Evolutionary conservation across 2,113 vertebrate species (phyloP).

Genomic region (Podocnemis expansa): DNA sequence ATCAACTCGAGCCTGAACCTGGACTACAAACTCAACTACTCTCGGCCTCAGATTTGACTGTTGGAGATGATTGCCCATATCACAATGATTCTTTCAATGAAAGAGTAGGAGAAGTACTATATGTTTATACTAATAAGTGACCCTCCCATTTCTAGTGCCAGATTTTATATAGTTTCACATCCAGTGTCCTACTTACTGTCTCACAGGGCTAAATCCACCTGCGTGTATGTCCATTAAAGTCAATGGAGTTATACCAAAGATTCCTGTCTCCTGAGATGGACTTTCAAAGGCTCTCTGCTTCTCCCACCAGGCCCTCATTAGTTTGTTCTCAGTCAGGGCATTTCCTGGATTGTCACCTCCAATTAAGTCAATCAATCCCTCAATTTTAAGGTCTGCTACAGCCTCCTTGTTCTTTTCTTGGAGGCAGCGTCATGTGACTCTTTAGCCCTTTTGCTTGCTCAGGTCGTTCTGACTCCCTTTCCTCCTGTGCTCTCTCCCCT

Average conservation of each 20-base stretch:
- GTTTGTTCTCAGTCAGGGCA: not conserved
- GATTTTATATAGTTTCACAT: too few species aligned
- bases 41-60: too few species aligned
- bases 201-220: constrained; percentile 7
- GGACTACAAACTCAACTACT: too few species aligned
- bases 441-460: not conserved
- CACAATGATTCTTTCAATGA: too few species aligned
- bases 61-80: too few species aligned
- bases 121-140: too few species aligned
- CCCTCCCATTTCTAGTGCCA: too few species aligned
- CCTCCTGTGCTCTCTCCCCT: not conserved
- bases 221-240: not conserved
- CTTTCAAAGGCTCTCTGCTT: not conserved
- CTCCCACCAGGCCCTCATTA: not conserved
- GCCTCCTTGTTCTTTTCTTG: not conserved
- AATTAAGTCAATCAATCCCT: not conserved
- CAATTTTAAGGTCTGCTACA: not conserved
- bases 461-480: not conserved
- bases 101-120: too few species aligned
- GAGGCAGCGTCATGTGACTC: not conserved
- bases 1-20: too few species aligned
- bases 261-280: not conserved
- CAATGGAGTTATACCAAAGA: not conserved
- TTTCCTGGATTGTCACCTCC: not conserved
- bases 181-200: not conserved